A percentile compares a stretch with the other conserved stretches of the same genome.
phyloP scores from a whole-genome alignment of 2,113 vertebrate species.

The Ifrita kowaldi region DNA sequence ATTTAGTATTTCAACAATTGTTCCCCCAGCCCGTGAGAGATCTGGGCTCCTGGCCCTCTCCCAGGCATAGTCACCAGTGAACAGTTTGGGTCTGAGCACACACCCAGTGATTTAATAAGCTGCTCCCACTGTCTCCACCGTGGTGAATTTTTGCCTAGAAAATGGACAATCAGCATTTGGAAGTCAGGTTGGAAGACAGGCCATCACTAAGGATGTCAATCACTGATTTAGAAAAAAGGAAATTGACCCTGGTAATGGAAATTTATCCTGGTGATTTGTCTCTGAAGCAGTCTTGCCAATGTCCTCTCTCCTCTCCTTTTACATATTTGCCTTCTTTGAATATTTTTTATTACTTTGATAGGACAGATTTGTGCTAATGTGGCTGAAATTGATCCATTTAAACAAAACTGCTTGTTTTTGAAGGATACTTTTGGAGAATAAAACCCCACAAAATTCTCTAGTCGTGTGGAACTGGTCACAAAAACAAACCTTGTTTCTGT shows the following conservation, averaged over 20 bases:
- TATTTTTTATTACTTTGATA: not conserved
- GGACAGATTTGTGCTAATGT: not conserved
- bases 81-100: not conserved
- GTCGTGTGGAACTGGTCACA: not conserved
- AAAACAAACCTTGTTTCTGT: not conserved
- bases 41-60: not conserved
- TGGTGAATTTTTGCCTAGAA: not conserved
- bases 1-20: not conserved
- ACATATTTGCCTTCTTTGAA: not conserved
- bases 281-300: not conserved
- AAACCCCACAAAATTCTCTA: accelerated
- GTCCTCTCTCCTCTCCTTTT: not conserved
- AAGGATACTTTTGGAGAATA: not conserved
- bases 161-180: not conserved
- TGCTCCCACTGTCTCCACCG: not conserved
- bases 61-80: not conserved
- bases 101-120: not conserved
- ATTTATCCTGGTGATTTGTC: not conserved
- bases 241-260: not conserved
- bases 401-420: accelerated
- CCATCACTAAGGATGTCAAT: too few species aligned
- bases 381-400: not conserved
- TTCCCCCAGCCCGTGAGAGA: not conserved
- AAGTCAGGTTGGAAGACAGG: not conserved
- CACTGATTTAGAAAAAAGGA: not conserved